These are phyloP conservation scores for Clangula hyemalis DNA, from an alignment of 2,797 vertebrate species.

Conservation along the genomic window DNA sequence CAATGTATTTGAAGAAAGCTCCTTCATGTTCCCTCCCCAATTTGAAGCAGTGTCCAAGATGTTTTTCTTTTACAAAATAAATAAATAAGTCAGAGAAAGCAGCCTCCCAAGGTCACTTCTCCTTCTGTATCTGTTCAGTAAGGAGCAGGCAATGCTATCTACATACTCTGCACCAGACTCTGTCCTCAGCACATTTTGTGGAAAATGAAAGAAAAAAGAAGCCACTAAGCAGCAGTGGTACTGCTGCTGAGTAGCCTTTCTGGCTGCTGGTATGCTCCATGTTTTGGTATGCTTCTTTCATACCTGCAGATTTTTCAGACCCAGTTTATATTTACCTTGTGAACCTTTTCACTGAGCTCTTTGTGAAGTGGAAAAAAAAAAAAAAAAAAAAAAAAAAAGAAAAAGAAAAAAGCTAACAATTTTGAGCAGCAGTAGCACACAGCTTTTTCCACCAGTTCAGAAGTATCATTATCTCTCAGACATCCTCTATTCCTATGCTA, in stretches of 20 bases:
- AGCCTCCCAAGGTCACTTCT: not conserved
- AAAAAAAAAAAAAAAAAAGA: not conserved
- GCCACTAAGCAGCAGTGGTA: not conserved
- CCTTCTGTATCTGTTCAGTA: not conserved
- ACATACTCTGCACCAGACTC: not conserved
- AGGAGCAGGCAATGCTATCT: not conserved
- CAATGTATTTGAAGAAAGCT: not conserved
- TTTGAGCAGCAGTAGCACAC: not conserved
- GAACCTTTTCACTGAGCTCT: not conserved
- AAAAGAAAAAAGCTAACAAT: fast-evolving
- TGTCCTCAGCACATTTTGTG: not conserved
- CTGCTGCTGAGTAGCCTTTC: not conserved
- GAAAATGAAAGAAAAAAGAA: not conserved
- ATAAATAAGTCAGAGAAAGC: not conserved
- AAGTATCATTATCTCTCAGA: not conserved
- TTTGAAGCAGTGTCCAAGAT: not conserved
- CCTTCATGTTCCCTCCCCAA: not conserved
- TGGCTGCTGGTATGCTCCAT: no score
- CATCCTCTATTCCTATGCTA: not conserved
- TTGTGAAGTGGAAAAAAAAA: not conserved
- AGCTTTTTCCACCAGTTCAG: not conserved
- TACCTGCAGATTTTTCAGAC: not conserved
- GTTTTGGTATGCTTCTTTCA: not conserved
- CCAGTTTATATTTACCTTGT: not conserved
- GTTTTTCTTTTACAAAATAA: not conserved